These are phyloP conservation scores for Chaunax sp. DNA, from an alignment of 2,797 vertebrate species.

Conservation along the genomic window DNA sequence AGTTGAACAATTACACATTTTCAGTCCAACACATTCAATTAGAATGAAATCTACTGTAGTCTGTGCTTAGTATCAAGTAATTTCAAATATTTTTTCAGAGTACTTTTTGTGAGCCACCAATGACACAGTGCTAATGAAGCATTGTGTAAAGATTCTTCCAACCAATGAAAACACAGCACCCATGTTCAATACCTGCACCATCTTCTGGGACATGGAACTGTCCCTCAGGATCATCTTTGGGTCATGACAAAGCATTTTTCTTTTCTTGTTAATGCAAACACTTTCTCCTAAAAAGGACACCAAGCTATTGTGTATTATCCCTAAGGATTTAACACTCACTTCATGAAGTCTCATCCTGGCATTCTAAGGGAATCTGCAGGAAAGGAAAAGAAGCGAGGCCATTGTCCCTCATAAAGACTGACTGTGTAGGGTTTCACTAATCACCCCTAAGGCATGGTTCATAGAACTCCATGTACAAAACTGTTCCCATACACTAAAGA, in stretches of 20 bases:
- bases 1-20: too few species aligned
- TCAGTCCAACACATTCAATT: too few species aligned
- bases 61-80: too few species aligned
- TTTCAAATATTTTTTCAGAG: too few species aligned
- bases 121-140: too few species aligned
- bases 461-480: constrained; percentile 55
- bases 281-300: constrained; percentile 38
- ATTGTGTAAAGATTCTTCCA: background rate
- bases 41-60: too few species aligned
- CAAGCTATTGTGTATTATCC: constrained; percentile 49
- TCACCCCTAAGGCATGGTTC: constrained; percentile 49
- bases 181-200: background rate
- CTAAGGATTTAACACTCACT: constrained; percentile 56
- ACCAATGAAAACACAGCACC: constrained; percentile 2
- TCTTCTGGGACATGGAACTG: constrained; percentile 25
- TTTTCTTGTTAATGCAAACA: constrained; percentile 38
- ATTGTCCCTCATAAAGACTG: constrained; percentile 61
- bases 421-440: constrained; percentile 73
- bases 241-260: constrained; percentile 38
- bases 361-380: constrained; percentile 43
- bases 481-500: constrained; percentile 52
- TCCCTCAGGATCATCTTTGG: constrained; percentile 44
- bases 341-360: constrained; percentile 52
- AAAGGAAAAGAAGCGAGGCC: constrained; percentile 39
- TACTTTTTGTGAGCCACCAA: too few species aligned